phyloP scores from a whole-genome alignment of 2,888 invertebrate species.

The Acanthopleura granulata region DNA sequence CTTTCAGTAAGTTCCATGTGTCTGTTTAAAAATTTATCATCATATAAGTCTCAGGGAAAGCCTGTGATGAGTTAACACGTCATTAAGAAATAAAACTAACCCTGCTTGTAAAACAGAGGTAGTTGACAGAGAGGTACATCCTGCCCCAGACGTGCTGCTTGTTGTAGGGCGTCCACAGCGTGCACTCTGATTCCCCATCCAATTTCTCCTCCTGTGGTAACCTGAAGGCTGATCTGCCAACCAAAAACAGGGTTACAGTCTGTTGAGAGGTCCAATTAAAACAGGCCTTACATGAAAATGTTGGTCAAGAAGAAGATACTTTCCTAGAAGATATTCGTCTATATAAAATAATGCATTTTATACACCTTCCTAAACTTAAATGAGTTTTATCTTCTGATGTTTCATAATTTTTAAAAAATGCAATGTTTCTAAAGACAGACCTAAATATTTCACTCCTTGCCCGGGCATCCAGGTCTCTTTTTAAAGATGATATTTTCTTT shows the following conservation, averaged over 20 bases:
- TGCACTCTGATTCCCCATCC: slow-evolving; percentile 91
- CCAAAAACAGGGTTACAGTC: slow-evolving; percentile 42
- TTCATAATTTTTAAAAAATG: too few relatives aligned
- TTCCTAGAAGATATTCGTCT: not conserved
- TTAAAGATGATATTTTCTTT: slow-evolving; percentile 90
- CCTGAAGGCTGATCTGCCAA: slow-evolving; percentile 71
- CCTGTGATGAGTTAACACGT: too few relatives aligned
- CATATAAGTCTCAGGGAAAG: too few relatives aligned
- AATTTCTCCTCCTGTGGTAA: slow-evolving; percentile 91
- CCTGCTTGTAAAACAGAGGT: slow-evolving; percentile 95
- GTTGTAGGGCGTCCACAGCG: slow-evolving; percentile 95
- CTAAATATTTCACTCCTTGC: slow-evolving; percentile 92
- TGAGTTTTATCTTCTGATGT: too few relatives aligned
- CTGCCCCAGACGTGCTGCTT: slow-evolving; percentile 90
- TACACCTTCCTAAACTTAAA: too few relatives aligned
- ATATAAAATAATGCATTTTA: too few relatives aligned
- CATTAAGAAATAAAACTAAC: slow-evolving; percentile 71
- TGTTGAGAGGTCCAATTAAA: not conserved
- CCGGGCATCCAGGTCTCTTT: slow-evolving; percentile 94
- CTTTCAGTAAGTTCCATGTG: too few relatives aligned
- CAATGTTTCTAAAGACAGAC: slow-evolving; percentile 42
- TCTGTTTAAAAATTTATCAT: too few relatives aligned
- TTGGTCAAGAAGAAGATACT: too few relatives aligned
- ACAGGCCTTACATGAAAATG: too few relatives aligned
- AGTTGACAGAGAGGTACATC: slow-evolving; percentile 92